Conservation (phyloP, 1,140 invertebrate genomes). For the Neodiprion fabricii region DNA sequence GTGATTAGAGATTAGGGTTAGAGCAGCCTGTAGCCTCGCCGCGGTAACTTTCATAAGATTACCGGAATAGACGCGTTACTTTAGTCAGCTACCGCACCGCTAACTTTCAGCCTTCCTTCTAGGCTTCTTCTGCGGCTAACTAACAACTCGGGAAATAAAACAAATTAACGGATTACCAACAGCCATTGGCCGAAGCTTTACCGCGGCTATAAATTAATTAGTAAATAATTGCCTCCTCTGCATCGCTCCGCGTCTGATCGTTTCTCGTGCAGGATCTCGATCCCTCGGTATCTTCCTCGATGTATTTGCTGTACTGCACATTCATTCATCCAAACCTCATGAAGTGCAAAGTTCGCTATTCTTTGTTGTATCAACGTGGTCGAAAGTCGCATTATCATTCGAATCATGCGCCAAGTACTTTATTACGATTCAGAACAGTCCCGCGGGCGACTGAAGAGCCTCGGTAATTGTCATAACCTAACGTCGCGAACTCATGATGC, state of each 20-base stretch:
- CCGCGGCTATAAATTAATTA: slow-evolving; percentile 11
- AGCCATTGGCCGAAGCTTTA: neutral
- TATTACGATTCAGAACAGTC: slow-evolving; percentile 2
- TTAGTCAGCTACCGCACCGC: neutral
- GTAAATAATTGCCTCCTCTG: neutral
- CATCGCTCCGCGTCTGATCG: too few relatives aligned
- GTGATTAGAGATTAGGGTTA: slow-evolving; percentile 9
- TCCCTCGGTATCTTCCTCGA: too few relatives aligned
- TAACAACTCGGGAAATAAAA: neutral
- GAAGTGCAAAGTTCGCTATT: neutral
- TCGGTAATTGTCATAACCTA: neutral
- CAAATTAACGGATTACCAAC: neutral
- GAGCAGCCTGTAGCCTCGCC: neutral
- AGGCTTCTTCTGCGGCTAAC: neutral
- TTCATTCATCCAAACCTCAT: neutral
- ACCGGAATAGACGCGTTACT: neutral
- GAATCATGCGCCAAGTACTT: neutral
- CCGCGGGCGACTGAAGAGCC: neutral
- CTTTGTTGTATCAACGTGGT: too few relatives aligned
- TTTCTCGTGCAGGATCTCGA: too few relatives aligned
- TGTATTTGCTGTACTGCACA: neutral
- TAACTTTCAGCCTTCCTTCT: neutral
- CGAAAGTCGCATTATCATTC: neutral
- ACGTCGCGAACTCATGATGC: too few relatives aligned
- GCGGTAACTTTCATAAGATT: neutral